A percentile compares a stretch with the other conserved stretches of the same genome.
Conservation (phyloP, 2,888 invertebrate species). For the Alitta virens region DNA sequence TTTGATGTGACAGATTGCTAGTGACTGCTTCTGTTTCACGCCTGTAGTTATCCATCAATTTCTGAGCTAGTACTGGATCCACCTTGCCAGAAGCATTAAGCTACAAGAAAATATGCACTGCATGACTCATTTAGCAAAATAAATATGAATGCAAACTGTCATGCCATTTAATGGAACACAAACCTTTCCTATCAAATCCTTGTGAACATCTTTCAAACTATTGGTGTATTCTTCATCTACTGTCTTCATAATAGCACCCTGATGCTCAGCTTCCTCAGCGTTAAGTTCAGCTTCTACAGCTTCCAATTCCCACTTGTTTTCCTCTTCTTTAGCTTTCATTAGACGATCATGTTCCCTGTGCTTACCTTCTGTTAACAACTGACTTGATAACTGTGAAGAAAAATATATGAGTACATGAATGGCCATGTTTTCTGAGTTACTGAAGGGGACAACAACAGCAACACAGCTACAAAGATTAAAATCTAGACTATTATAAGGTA, state of each 20-base stretch:
- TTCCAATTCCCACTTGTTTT: constrained; percentile 41
- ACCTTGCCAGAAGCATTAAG: background rate
- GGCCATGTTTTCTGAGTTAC: too few species aligned
- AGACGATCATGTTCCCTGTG: constrained; percentile 43
- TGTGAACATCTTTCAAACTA: constrained; percentile 30
- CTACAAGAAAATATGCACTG: too few species aligned
- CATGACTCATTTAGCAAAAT: too few species aligned
- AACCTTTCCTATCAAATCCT: constrained; percentile 26
- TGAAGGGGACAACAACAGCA: too few species aligned
- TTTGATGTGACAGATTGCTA: constrained; percentile 37
- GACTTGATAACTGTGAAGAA: constrained; percentile 38
- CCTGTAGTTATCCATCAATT: constrained; percentile 44
- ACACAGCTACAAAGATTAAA: too few species aligned
- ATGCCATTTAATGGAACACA: too few species aligned
- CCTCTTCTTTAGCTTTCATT: constrained; percentile 36
- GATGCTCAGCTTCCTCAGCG: constrained; percentile 43
- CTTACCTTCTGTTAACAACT: constrained; percentile 43
- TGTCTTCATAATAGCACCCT: constrained; percentile 33
- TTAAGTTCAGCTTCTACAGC: constrained; percentile 43
- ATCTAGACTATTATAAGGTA: too few species aligned
- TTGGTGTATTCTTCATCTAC: constrained; percentile 42
- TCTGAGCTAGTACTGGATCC: constrained; percentile 40
- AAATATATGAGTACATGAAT: too few species aligned
- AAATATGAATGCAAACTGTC: too few species aligned
- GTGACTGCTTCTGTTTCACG: constrained; percentile 38